These are phyloP conservation scores for Chloebia gouldiae DNA, from an alignment of 2,113 vertebrate species.

Conservation along the genomic window DNA sequence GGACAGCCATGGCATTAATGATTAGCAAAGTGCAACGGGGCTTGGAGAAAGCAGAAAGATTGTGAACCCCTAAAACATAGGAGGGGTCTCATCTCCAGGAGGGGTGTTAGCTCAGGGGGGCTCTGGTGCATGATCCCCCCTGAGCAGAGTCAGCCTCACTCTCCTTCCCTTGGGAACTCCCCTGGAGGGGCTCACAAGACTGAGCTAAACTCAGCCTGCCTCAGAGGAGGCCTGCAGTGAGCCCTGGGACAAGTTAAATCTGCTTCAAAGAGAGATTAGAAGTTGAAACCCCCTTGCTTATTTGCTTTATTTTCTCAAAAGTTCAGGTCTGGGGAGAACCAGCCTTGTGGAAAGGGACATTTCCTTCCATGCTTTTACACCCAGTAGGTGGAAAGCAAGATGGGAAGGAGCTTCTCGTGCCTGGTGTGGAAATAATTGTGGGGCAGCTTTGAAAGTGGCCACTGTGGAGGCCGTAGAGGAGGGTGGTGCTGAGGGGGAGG, in stretches of 20 bases:
- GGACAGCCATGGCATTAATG: fast-evolving
- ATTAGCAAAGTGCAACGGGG: background rate
- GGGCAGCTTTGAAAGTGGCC: background rate
- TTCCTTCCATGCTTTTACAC: background rate
- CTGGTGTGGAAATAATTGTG: background rate
- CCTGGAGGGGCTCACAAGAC: background rate
- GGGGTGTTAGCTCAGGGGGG: background rate
- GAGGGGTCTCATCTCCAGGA: background rate
- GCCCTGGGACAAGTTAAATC: background rate
- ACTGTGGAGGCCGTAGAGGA: fast-evolving
- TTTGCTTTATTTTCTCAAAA: background rate
- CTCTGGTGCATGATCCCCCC: background rate
- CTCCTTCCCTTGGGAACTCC: background rate
- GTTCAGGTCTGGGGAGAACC: background rate
- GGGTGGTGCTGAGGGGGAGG: fast-evolving
- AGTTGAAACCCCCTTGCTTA: background rate
- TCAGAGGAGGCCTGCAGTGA: fast-evolving
- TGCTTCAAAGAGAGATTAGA: background rate
- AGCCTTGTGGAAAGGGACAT: background rate
- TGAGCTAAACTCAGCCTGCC: background rate
- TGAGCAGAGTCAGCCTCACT: fast-evolving
- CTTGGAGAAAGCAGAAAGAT: background rate
- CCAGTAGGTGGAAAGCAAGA: background rate
- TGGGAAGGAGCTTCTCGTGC: background rate
- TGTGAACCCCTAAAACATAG: fast-evolving